Percentiles rank a stretch among this genome's conserved stretches.
Evolutionary conservation across 2,113 vertebrate species (phyloP).

Genomic region (Leucoraja erinaceus): DNA sequence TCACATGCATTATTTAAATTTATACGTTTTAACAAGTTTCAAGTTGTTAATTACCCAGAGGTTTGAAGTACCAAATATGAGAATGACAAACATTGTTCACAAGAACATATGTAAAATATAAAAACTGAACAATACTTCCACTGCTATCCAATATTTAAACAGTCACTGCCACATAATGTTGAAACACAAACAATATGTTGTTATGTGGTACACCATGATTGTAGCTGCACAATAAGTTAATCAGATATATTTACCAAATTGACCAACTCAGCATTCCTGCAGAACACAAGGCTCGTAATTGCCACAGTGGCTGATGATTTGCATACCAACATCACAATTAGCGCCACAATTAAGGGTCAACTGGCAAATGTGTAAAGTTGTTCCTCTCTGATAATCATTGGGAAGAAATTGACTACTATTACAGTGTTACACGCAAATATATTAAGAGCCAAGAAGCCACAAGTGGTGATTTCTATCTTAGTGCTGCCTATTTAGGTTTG

Average conservation of each 20-base stretch:
- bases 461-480: background rate
- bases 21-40: background rate
- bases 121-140: background rate
- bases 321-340: background rate
- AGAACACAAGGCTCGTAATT: background rate
- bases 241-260: background rate
- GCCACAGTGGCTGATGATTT: background rate
- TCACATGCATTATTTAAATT: background rate
- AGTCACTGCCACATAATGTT: background rate
- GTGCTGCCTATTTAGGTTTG: background rate
- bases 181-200: background rate
- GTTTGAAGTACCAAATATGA: background rate
- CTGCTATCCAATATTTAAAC: background rate
- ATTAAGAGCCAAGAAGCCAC: conserved; percentile 6
- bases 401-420: background rate
- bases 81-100: background rate
- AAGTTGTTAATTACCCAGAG: conserved; percentile 1
- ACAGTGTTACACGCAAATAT: background rate
- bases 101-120: background rate
- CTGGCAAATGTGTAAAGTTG: background rate
- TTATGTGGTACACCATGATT: background rate
- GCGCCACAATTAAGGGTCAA: too few species aligned
- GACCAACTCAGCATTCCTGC: background rate
- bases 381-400: background rate
- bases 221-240: background rate